A percentile compares a stretch with the other conserved stretches of the same genome.
These are phyloP conservation scores for Musca domestica DNA, from an alignment of 1,140 invertebrate species.

Conservation along the genomic window DNA sequence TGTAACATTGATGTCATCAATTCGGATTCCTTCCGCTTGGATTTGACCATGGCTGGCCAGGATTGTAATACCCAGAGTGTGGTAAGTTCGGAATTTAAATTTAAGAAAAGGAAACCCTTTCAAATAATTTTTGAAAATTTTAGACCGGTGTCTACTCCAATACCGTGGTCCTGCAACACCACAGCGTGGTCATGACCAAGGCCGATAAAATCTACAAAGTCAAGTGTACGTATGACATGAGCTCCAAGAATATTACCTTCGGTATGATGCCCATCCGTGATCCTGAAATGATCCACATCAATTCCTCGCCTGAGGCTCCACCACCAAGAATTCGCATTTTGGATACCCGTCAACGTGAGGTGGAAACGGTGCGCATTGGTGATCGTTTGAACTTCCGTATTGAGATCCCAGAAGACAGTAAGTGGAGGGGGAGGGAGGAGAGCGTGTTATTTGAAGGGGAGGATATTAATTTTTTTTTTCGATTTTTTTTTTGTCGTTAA, in stretches of 20 bases:
- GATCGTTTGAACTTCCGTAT: constrained; percentile 93
- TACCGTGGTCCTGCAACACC: constrained; percentile 91
- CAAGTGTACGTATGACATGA: constrained; percentile 95
- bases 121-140: too few relatives aligned
- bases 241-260: constrained; percentile 93
- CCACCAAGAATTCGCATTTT: constrained; percentile 90
- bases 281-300: constrained; percentile 93
- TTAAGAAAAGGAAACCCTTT: too few relatives aligned
- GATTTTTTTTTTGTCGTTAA: constrained; percentile 28
- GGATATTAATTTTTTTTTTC: background rate
- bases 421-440: constrained; percentile 57
- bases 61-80: constrained; percentile 92
- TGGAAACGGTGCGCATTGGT: constrained; percentile 91
- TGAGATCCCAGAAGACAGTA: constrained; percentile 93
- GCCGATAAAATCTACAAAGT: constrained; percentile 96
- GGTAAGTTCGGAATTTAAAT: constrained; percentile 63
- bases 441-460: background rate
- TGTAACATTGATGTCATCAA: constrained; percentile 93
- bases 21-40: constrained; percentile 86
- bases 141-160: constrained; percentile 92
- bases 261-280: constrained; percentile 96
- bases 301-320: constrained; percentile 89
- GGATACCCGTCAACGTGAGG: constrained; percentile 79
- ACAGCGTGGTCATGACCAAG: constrained; percentile 95
- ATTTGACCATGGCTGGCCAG: constrained; percentile 88